Percentiles rank a stretch among this genome's conserved stretches.
Conservation (phyloP, 1,140 invertebrate genomes). For the Drosophila mayri region DNA sequence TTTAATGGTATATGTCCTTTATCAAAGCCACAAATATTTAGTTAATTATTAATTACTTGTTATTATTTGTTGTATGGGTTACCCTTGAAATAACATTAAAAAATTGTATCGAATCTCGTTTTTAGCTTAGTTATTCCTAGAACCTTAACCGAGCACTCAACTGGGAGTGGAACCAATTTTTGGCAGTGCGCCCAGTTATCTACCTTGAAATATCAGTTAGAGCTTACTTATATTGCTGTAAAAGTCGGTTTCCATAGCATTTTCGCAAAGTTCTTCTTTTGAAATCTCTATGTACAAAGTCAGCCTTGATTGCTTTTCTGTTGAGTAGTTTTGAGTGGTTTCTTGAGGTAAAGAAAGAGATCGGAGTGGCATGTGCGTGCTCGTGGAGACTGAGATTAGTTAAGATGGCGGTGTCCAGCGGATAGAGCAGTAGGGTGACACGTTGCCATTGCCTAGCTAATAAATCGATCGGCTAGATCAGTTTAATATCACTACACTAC, state of each 20-base stretch:
- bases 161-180: constrained; percentile 34
- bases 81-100: constrained; percentile 68
- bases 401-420: constrained; percentile 6
- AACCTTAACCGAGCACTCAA: constrained; percentile 43
- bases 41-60: constrained; percentile 19
- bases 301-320: constrained; percentile 80
- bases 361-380: constrained; percentile 46
- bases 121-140: constrained; percentile 27
- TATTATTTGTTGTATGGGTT: constrained; percentile 43
- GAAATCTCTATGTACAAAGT: constrained; percentile 81
- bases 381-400: constrained; percentile 46
- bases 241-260: constrained; percentile 57
- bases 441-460: constrained; percentile 23
- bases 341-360: constrained; percentile 76
- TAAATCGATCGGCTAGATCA: constrained; percentile 3
- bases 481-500: constrained; percentile 21
- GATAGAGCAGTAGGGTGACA: constrained; percentile 13
- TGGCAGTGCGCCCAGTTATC: constrained; percentile 68
- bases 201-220: constrained; percentile 42
- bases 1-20: constrained; percentile 47
- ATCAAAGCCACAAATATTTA: constrained; percentile 63
- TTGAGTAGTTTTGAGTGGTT: constrained; percentile 62
- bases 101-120: constrained; percentile 41
- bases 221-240: constrained; percentile 62
- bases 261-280: constrained; percentile 59